phyloP scores from a whole-genome alignment of 2,797 vertebrate genomes.

The Enoplosus armatus region DNA sequence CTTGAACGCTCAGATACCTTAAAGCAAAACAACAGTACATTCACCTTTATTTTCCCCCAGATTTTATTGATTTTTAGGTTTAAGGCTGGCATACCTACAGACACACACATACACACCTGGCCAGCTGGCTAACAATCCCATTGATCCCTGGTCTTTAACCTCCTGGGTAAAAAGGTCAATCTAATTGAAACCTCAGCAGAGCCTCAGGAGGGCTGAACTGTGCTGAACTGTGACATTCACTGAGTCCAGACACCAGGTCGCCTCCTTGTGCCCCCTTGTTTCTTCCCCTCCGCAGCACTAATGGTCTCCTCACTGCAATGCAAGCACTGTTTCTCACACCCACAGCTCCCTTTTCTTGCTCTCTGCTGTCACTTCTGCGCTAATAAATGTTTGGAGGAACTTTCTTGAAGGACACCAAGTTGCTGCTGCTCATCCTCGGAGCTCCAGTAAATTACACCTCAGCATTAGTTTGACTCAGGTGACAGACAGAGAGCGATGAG shows the following conservation, averaged over 20 bases:
- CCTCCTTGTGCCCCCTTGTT: conserved; percentile 43
- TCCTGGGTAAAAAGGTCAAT: conserved; percentile 42
- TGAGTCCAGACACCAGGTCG: conserved; percentile 41
- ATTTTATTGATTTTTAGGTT: conserved; percentile 32
- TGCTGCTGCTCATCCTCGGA: conserved; percentile 32
- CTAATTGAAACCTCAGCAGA: conserved; percentile 73
- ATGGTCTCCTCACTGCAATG: conserved; percentile 63
- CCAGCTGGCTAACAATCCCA: conserved; percentile 32
- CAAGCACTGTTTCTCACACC: conserved; percentile 23
- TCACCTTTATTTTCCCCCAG: neutral
- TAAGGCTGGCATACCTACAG: neutral
- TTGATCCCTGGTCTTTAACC: conserved; percentile 51
- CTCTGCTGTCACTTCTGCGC: conserved; percentile 35
- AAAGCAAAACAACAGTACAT: conserved; percentile 7
- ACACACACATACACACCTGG: conserved; percentile 16
- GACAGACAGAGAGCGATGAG: conserved; percentile 40
- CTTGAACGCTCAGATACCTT: conserved; percentile 21
- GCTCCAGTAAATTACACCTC: conserved; percentile 39
- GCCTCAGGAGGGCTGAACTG: conserved; percentile 56
- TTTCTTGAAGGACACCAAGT: conserved; percentile 51
- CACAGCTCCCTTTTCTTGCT: conserved; percentile 24
- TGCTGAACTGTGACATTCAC: conserved; percentile 55
- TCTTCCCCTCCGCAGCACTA: conserved; percentile 31
- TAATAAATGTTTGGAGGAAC: conserved; percentile 45
- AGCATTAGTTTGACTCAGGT: conserved; percentile 28